Percentiles rank a stretch among this genome's conserved stretches.
Evolutionary conservation across 2,797 vertebrate genomes (phyloP).

Genomic region (Cryptoblepharus egeriae): DNA sequence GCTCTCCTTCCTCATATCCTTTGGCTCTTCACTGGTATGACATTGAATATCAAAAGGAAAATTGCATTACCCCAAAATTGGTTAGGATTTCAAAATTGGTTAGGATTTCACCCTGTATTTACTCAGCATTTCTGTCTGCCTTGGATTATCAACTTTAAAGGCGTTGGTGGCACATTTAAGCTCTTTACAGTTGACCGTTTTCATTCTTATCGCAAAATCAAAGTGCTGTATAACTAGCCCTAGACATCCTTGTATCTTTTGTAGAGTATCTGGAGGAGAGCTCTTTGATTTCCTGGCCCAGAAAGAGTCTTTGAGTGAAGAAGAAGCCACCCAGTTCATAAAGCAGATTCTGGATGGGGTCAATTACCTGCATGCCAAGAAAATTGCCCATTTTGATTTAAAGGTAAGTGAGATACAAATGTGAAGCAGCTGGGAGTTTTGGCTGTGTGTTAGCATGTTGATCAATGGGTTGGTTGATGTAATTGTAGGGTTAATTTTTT

Average conservation of each 20-base stretch:
- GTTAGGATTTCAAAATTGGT: too few species aligned
- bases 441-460: neutral
- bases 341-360: slow-evolving; percentile 97
- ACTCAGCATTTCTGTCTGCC: slow-evolving; percentile 1
- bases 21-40: too few species aligned
- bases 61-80: too few species aligned
- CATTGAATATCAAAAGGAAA: too few species aligned
- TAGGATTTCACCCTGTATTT: too few species aligned
- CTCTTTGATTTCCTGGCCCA: slow-evolving; percentile 94
- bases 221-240: neutral
- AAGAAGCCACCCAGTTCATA: slow-evolving; percentile 96
- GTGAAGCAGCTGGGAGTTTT: neutral
- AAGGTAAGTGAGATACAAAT: slow-evolving; percentile 82
- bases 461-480: neutral
- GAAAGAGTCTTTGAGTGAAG: slow-evolving; percentile 96
- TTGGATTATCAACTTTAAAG: neutral
- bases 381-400: slow-evolving; percentile 95
- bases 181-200: too few species aligned
- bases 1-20: too few species aligned
- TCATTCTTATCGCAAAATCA: too few species aligned
- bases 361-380: slow-evolving; percentile 91
- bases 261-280: slow-evolving; percentile 91
- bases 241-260: slow-evolving; percentile 28
- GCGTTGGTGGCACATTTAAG: neutral
- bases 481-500: too few species aligned